phyloP scores from a whole-genome alignment of 2,888 invertebrate genomes.

The Polyommatus iphigenia region DNA sequence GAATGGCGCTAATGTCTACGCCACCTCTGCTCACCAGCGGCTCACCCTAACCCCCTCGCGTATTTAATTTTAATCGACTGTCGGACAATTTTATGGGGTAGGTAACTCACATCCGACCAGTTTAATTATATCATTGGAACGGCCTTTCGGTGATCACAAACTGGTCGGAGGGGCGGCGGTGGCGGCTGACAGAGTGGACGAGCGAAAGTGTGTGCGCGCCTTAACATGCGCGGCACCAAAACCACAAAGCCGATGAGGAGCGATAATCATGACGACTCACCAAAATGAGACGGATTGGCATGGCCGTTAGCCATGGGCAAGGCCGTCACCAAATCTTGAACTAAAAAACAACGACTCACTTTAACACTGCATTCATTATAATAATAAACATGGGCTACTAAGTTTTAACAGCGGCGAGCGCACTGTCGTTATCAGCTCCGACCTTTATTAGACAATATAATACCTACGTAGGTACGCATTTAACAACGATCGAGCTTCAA shows the following conservation, averaged over 20 bases:
- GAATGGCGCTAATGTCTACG: slow-evolving; percentile 57
- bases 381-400: slow-evolving; percentile 49
- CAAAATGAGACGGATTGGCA: slow-evolving; percentile 79
- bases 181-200: slow-evolving; percentile 46
- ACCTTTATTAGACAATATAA: background rate
- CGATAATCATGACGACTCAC: slow-evolving; percentile 76
- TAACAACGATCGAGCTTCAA: slow-evolving; percentile 32
- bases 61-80: background rate
- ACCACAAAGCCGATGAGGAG: slow-evolving; percentile 76
- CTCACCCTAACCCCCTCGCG: slow-evolving; percentile 38
- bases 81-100: background rate
- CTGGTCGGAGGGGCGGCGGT: slow-evolving; percentile 32
- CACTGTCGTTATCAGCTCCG: slow-evolving; percentile 40
- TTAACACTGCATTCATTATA: slow-evolving; percentile 72
- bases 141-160: slow-evolving; percentile 17
- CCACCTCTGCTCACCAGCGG: slow-evolving; percentile 55
- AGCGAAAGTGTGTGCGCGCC: slow-evolving; percentile 61
- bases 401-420: slow-evolving; percentile 36
- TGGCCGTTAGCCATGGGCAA: slow-evolving; percentile 80
- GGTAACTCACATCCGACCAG: slow-evolving; percentile 14
- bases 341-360: slow-evolving; percentile 78
- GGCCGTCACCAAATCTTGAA: slow-evolving; percentile 81
- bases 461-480: slow-evolving; percentile 12
- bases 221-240: slow-evolving; percentile 71
- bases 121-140: background rate